Conservation (phyloP, 2,797 vertebrate species). For the Oreochromis grahami region DNA sequence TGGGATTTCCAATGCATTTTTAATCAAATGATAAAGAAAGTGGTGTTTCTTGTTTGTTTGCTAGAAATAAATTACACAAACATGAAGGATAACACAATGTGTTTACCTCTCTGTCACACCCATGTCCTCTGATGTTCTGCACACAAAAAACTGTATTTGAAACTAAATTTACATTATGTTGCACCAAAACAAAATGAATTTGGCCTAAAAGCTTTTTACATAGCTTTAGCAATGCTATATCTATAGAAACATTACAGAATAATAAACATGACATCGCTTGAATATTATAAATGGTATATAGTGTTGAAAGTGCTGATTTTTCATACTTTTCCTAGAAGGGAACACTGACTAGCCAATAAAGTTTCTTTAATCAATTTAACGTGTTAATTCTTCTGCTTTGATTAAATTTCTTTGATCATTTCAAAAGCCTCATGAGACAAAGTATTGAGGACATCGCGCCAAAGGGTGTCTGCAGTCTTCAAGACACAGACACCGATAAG, state of each 20-base stretch:
- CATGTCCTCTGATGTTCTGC: background rate
- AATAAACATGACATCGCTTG: background rate
- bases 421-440: background rate
- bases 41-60: background rate
- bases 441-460: constrained; percentile 4
- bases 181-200: background rate
- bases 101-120: background rate
- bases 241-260: background rate
- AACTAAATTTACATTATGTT: background rate
- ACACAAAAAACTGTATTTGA: background rate
- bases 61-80: background rate
- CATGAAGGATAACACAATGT: background rate
- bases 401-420: constrained; percentile 30
- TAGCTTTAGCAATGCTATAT: background rate
- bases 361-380: constrained; percentile 28
- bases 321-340: background rate
- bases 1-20: background rate
- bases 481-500: background rate
- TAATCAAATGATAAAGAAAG: background rate
- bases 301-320: background rate
- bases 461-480: constrained; percentile 5
- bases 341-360: background rate
- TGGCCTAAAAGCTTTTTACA: background rate
- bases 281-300: background rate
- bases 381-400: constrained; percentile 31